A percentile compares a stretch with the other conserved stretches of the same genome.
Conservation (phyloP, 2,113 vertebrate genomes). For the Varanus komodoensis region DNA sequence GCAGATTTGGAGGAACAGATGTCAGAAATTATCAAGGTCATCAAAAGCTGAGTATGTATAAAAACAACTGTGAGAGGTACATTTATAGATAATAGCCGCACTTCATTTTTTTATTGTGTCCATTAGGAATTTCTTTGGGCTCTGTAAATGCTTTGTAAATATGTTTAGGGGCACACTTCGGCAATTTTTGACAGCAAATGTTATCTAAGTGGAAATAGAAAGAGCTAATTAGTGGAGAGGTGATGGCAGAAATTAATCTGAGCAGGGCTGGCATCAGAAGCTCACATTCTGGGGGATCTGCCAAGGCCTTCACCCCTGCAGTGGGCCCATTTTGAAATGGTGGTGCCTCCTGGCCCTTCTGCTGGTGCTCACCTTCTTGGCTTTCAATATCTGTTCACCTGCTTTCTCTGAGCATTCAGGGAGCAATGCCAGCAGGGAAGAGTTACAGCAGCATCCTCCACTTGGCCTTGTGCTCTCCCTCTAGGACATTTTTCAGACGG, state of each 20-base stretch:
- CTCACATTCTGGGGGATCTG: background rate
- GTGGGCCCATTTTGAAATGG: background rate
- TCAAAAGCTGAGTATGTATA: slow-evolving; percentile 47
- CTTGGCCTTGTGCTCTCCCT: no score
- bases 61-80: slow-evolving; percentile 17
- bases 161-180: slow-evolving; percentile 10
- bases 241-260: background rate
- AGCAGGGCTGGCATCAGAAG: background rate
- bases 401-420: background rate
- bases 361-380: background rate
- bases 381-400: background rate
- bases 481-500: no score
- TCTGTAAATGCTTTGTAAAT: background rate
- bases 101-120: slow-evolving; percentile 40
- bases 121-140: slow-evolving; percentile 48
- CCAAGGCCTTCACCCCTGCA: background rate
- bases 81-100: slow-evolving; percentile 29
- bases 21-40: slow-evolving; percentile 43
- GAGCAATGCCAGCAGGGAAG: background rate
- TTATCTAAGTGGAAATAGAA: slow-evolving; percentile 30
- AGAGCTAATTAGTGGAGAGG: background rate
- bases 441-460: background rate
- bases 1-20: slow-evolving; percentile 58
- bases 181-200: slow-evolving; percentile 35
- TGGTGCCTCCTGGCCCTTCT: background rate